Base-by-base conservation (phyloP, 2,797 vertebrate genomes). In the Rhinella marina region DNA sequence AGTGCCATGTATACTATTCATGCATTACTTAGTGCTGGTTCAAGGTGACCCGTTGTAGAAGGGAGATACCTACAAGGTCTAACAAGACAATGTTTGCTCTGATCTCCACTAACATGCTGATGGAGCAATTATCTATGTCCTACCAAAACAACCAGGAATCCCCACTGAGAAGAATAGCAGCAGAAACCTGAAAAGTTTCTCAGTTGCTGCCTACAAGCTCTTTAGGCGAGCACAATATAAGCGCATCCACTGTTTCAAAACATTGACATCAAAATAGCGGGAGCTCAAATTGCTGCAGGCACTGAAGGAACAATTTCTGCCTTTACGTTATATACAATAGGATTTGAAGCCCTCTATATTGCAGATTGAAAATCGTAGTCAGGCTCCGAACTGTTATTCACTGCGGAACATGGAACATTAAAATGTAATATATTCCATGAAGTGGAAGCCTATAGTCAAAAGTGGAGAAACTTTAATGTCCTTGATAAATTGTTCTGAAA, bases 181-280 rank as follows among this genome's bases (percentile, higher is more conserved):
- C 48, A 77, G 23, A 77, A 77, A 8, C 50, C n/a, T n/a, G 75
- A 52, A n/a, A 77, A 14, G 10, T 52, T 13, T 76, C 73, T 76
- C 11, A 23, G 21, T 48, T 59, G 61, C 72, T 80, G 54, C 11
- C 54, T 29, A 59, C 75, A 48, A 79, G 4, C 32, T 21, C 25
- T 57, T 41, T 54, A n/a, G 32, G 9, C 66, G 72, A 77, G 78
- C 59, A 23, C 57, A 59, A 75, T 82, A 70, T 54, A 77, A 66
- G 32, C 57, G 25, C 56, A 54, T 75, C 50, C 66, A 85, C 21
- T 85, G 57, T 88, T 81, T 73, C 54, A 27, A 84, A 89, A 86
- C 84, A 82, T 86, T 86, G 84, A 76, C 61, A 82, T 82, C 76
- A 66, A 72, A 76, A 88, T 82, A 86, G 88, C 70, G 25, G 88